Conservation (phyloP, 2,888 invertebrate genomes). For the Agonopterix heracliana region DNA sequence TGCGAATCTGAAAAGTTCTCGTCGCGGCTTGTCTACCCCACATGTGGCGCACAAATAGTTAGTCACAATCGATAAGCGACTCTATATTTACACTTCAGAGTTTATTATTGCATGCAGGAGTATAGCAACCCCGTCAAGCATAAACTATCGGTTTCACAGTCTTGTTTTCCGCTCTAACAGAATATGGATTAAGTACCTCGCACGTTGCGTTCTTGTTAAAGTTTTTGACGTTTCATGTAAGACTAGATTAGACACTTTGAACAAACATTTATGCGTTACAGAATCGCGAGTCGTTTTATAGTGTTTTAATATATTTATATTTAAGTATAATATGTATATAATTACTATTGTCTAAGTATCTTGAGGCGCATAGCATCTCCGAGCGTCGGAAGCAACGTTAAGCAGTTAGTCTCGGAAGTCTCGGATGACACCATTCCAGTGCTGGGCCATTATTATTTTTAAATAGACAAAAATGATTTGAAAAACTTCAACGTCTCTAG, state of each 20-base stretch:
- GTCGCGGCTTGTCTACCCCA: constrained; percentile 29
- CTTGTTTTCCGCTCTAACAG: constrained; percentile 33
- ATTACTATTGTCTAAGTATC: too few relatives aligned
- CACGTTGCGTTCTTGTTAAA: constrained; percentile 24
- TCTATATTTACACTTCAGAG: constrained; percentile 12
- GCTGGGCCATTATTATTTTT: too few relatives aligned
- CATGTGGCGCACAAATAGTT: constrained; percentile 32
- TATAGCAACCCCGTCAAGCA: constrained; percentile 12
- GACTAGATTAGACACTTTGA: neutral
- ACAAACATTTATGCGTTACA: too few relatives aligned
- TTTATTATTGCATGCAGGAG: constrained; percentile 10
- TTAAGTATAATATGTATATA: too few relatives aligned
- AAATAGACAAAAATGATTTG: too few relatives aligned
- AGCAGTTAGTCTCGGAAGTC: too few relatives aligned
- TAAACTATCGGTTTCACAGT: constrained; percentile 41
- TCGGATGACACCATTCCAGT: too few relatives aligned
- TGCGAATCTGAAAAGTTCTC: constrained; percentile 63
- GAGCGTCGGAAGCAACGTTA: too few relatives aligned
- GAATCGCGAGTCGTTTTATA: too few relatives aligned
- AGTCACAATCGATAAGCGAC: constrained; percentile 16
- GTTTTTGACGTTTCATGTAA: constrained; percentile 16
- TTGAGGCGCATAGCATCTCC: too few relatives aligned
- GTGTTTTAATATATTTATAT: too few relatives aligned
- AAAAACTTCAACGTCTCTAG: too few relatives aligned
- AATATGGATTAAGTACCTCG: constrained; percentile 37